These are phyloP conservation scores for Tethya wilhelma DNA, from an alignment of 37 sponge, comb jelly and placozoan genomes.

Conservation along the genomic window DNA sequence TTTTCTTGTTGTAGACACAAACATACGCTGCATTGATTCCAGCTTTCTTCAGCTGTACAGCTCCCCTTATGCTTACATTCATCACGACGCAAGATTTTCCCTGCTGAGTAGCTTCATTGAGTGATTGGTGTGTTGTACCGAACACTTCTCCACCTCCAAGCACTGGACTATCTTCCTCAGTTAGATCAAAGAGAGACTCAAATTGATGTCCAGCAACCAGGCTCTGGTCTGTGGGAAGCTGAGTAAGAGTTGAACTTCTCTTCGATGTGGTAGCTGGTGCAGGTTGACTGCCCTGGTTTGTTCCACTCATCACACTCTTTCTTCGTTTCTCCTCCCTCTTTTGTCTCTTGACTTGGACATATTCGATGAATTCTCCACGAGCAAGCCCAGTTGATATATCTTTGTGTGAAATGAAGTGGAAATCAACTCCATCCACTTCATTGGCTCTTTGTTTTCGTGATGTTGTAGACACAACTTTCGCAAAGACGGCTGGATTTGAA, in stretches of 20 bases:
- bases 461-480: slow-evolving; percentile 68
- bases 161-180: slow-evolving; percentile 13
- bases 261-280: background rate
- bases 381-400: slow-evolving; percentile 37
- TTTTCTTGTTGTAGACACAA: slow-evolving; percentile 18
- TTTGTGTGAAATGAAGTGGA: slow-evolving; percentile 60
- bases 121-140: slow-evolving; percentile 60
- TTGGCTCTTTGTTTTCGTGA: slow-evolving; percentile 48
- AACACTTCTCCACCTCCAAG: slow-evolving; percentile 39
- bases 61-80: slow-evolving; percentile 56
- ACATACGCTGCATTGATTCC: slow-evolving; percentile 40
- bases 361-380: slow-evolving; percentile 61
- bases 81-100: slow-evolving; percentile 67
- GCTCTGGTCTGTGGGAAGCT: background rate
- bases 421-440: slow-evolving; percentile 75
- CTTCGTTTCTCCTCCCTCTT: background rate
- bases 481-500: slow-evolving; percentile 61
- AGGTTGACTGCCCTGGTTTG: background rate
- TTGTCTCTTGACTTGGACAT: slow-evolving; percentile 12
- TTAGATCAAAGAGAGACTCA: slow-evolving; percentile 14
- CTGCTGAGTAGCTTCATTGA: slow-evolving; percentile 42
- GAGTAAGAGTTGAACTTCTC: background rate
- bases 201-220: background rate
- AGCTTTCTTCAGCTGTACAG: slow-evolving; percentile 50
- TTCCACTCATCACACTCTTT: background rate